Conservation (phyloP, 2,888 invertebrate species). For the Apamea crenata region DNA sequence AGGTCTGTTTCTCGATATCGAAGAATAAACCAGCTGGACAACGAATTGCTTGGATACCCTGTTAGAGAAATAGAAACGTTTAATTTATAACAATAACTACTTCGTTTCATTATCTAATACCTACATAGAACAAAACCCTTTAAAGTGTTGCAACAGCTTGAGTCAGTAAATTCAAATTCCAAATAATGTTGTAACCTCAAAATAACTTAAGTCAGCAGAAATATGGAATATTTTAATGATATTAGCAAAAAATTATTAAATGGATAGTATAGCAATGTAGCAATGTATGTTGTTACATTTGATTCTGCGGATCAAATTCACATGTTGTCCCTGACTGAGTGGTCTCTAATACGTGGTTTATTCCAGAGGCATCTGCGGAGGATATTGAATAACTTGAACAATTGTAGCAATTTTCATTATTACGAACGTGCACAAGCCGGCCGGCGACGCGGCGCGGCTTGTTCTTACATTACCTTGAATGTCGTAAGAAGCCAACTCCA, state of each 20-base stretch:
- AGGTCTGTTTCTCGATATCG: slow-evolving; percentile 98
- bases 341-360: slow-evolving; percentile 1
- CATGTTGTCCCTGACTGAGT: slow-evolving; percentile 23
- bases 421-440: slow-evolving; percentile 50
- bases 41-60: slow-evolving; percentile 98
- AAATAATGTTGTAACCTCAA: slow-evolving; percentile 14
- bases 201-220: not conserved
- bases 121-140: not conserved
- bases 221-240: not conserved
- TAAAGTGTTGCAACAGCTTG: slow-evolving; percentile 16
- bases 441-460: slow-evolving; percentile 58
- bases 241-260: not conserved
- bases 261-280: not conserved
- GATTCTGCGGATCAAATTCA: slow-evolving; percentile 5
- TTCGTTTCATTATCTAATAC: not conserved
- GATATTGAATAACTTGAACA: slow-evolving; percentile 34
- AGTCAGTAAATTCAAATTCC: slow-evolving; percentile 18
- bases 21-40: slow-evolving; percentile 98
- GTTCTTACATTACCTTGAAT: slow-evolving; percentile 67
- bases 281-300: not conserved
- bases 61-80: slow-evolving; percentile 69
- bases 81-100: not conserved
- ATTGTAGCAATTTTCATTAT: slow-evolving; percentile 52
- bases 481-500: slow-evolving; percentile 61
- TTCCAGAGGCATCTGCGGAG: slow-evolving; percentile 17